Percentiles rank a stretch among this genome's conserved stretches.
These are phyloP conservation scores for Aspidapion aeneum DNA, from an alignment of 2,888 invertebrate species.

Conservation along the genomic window DNA sequence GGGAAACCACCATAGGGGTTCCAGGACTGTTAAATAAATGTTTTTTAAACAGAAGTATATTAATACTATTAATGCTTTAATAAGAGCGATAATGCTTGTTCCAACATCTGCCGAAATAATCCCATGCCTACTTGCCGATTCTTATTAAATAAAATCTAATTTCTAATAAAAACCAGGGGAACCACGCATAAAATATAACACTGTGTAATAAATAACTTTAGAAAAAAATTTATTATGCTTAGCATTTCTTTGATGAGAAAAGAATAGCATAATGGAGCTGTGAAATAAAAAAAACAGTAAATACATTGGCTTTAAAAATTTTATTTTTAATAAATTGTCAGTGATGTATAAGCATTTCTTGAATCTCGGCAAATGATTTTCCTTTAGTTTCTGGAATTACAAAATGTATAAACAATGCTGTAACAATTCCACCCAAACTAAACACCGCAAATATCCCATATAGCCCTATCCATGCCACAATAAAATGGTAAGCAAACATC, in stretches of 20 bases:
- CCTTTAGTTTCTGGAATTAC: slow-evolving; percentile 36
- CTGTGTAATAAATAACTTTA: not conserved
- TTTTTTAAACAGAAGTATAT: slow-evolving; percentile 45
- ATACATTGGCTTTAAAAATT: no score
- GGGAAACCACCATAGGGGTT: slow-evolving; percentile 63
- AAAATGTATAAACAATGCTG: slow-evolving; percentile 27
- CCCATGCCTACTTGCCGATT: slow-evolving; percentile 51
- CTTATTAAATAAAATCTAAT: not conserved
- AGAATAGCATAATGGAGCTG: no score
- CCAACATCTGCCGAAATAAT: slow-evolving; percentile 57
- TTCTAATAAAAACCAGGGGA: not conserved
- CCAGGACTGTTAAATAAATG: slow-evolving; percentile 19
- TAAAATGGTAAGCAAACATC: slow-evolving; percentile 31
- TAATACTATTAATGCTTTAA: slow-evolving; percentile 67
- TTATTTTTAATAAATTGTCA: no score
- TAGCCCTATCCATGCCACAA: slow-evolving; percentile 27
- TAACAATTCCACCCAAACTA: slow-evolving; percentile 22
- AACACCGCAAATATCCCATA: slow-evolving; percentile 31
- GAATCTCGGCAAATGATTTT: slow-evolving; percentile 31
- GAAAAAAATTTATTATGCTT: no score
- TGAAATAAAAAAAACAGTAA: no score
- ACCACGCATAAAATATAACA: not conserved
- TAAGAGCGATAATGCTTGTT: slow-evolving; percentile 71
- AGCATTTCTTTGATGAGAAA: no score
- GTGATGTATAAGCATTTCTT: slow-evolving; percentile 19